These are phyloP conservation scores for Polia nebulosa DNA, from an alignment of 2,888 invertebrate species.

Conservation along the genomic window DNA sequence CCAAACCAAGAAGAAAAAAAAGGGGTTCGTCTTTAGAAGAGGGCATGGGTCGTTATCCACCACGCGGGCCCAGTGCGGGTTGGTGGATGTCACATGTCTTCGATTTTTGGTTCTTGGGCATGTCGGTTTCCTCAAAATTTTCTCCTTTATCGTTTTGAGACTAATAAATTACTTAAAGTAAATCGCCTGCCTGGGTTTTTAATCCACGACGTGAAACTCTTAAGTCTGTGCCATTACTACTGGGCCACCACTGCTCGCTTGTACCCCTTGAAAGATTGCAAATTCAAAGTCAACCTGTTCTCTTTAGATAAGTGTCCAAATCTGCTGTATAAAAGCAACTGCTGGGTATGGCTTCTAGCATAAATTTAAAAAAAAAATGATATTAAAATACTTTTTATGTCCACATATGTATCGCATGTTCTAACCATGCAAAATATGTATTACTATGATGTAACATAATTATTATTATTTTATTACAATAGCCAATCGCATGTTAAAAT, in stretches of 20 bases:
- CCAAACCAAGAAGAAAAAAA: too few species aligned
- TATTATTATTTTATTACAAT: not conserved
- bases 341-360: not conserved
- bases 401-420: not conserved
- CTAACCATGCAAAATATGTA: not conserved
- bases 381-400: not conserved
- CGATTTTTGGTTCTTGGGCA: too few species aligned
- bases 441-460: not conserved
- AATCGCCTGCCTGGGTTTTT: too few species aligned
- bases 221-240: too few species aligned
- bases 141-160: too few species aligned
- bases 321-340: not conserved
- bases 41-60: too few species aligned
- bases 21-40: too few species aligned
- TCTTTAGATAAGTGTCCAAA: not conserved
- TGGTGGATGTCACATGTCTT: too few species aligned
- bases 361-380: not conserved
- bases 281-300: constrained; percentile 2
- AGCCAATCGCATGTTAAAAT: constrained; percentile 13
- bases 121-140: too few species aligned
- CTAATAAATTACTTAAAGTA: too few species aligned
- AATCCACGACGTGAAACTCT: not conserved
- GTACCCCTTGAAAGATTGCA: not conserved
- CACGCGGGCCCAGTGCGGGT: too few species aligned
- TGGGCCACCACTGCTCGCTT: too few species aligned